Conservation (phyloP, 92 coral and sea anemone genomes). For the Porites cylindrica region DNA sequence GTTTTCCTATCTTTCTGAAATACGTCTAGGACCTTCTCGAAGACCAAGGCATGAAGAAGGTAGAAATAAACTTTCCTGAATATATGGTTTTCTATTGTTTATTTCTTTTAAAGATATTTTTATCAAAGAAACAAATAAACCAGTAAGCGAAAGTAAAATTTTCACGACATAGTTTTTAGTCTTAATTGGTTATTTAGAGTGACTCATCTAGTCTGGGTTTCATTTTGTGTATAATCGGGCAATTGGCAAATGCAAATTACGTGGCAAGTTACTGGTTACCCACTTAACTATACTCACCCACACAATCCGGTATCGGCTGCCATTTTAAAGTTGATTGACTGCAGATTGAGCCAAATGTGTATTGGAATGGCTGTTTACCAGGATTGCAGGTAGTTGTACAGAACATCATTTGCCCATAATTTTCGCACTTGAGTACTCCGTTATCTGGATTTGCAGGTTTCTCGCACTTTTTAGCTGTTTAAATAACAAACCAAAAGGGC, state of each 20-base stretch:
- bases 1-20: too few species aligned
- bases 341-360: constrained; percentile 59
- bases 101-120: too few species aligned
- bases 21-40: too few species aligned
- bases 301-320: constrained; percentile 71
- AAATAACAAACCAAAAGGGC: not conserved
- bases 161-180: too few species aligned
- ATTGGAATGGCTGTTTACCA: constrained; percentile 61
- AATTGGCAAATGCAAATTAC: not conserved
- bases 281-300: constrained; percentile 37
- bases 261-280: not conserved
- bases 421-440: constrained; percentile 34
- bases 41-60: too few species aligned
- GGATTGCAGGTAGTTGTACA: constrained; percentile 51
- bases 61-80: too few species aligned
- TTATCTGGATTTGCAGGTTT: constrained; percentile 62
- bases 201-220: too few species aligned
- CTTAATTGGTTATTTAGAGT: too few species aligned
- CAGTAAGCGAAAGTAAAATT: too few species aligned
- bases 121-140: too few species aligned
- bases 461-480: constrained; percentile 58
- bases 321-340: constrained; percentile 20
- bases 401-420: constrained; percentile 15
- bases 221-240: too few species aligned
- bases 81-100: too few species aligned